phyloP scores from a whole-genome alignment of 2,113 vertebrate species.

The Bettongia penicillata region DNA sequence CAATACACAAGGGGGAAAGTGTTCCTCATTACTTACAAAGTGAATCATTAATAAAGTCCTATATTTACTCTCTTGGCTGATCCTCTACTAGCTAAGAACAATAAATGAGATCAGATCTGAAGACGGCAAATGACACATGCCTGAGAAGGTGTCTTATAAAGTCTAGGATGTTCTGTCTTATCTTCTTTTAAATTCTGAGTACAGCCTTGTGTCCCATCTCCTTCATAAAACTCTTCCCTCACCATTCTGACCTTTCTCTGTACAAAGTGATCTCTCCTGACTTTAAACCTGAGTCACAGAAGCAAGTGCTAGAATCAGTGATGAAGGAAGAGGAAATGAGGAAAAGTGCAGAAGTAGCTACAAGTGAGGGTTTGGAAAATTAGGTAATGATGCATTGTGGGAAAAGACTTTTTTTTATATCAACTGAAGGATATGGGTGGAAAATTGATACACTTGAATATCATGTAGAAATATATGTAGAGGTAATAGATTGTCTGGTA shows the following conservation, averaged over 20 bases:
- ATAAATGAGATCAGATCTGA: neutral
- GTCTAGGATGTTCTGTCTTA: neutral
- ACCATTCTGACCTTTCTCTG: neutral
- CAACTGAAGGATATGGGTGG: neutral
- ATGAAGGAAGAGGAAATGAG: neutral
- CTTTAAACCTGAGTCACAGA: neutral
- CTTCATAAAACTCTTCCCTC: neutral
- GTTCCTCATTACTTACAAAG: neutral
- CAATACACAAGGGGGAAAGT: neutral
- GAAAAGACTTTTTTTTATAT: neutral
- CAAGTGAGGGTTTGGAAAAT: neutral
- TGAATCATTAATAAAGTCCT: neutral
- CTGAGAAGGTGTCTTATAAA: neutral
- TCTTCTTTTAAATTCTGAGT: neutral
- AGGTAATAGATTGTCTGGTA: neutral
- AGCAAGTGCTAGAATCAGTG: neutral
- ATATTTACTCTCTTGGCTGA: neutral
- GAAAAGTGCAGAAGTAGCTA: neutral
- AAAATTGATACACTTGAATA: neutral
- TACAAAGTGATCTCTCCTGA: neutral
- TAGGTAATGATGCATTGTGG: neutral
- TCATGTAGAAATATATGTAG: neutral
- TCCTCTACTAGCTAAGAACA: neutral
- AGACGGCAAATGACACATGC: neutral
- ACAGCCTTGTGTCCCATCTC: neutral